Evolutionary conservation across 2,797 vertebrate genomes (phyloP), one percentile per base, ranked within the genome.

Genomic region (Ispidina lecontei): DNA sequence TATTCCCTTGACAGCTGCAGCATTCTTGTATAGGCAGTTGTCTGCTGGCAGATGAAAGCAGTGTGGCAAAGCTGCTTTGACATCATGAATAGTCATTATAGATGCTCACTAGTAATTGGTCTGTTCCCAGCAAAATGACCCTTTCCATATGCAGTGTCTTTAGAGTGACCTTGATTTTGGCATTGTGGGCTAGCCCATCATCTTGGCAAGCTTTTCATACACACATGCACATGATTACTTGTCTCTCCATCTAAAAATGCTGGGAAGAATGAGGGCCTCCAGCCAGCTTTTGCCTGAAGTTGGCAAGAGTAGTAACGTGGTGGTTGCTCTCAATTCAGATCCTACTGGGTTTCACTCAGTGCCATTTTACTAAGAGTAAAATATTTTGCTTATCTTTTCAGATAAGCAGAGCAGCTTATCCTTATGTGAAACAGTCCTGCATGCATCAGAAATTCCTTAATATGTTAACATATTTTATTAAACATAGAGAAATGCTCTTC

Each of bases 1-100:
- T 65, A 79, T 94, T 95, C 93, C 93, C 84, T 91, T 91, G 80
- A 90, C 83, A 90, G 80, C 81, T 92, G 90, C 93, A 87, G 3
- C 77, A 29, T 94, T 92, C 87, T 58, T 90, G 44, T 64, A 16
- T 33, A 75, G 67, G 79, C 70, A 76, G 85, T 84, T 89, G 51
- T 75, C 3, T 5, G 70, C 74, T 92, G 74, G 71, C 74, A 91
- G 84, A 90, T 93, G 90, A 92, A 84, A 92, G 88, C 68, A n/a
- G 25, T 33, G 62, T 76, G 91, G 88, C 49, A 79, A 76, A 63
- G 59, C 60, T 87, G 64, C 80, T 88, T 78, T 88, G 90, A 84
- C 82, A 67, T 91, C 83, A 68, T 60, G 71, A 76, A 60, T 49
- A 72, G 84, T 87, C 73, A 55, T 77, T 94, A 26, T 64, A 19